A percentile compares a stretch with the other conserved stretches of the same genome.
Conservation (phyloP, 2,113 vertebrate genomes). For the Sylvia atricapilla region DNA sequence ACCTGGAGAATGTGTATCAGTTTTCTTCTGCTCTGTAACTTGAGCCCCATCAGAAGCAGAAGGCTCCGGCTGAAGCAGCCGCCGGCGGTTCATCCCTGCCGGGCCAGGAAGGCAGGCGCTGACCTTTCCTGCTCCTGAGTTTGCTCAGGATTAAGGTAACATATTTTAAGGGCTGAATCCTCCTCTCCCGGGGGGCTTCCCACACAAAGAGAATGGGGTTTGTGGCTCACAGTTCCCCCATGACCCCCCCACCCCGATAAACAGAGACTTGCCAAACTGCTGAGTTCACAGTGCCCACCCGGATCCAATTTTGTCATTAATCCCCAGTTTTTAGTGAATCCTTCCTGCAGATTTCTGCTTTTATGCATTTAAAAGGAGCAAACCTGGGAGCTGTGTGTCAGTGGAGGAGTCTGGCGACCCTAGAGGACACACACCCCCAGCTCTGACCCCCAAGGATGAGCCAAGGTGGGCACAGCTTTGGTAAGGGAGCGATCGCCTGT, state of each 20-base stretch:
- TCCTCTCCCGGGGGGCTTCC: not conserved
- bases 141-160: constrained; percentile 54
- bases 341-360: not conserved
- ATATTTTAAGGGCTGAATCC: constrained; percentile 9
- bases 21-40: constrained; percentile 39
- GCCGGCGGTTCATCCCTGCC: not conserved
- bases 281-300: not conserved
- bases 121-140: constrained; percentile 37
- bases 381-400: not conserved
- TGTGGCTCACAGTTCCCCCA: not conserved
- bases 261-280: not conserved
- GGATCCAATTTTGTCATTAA: not conserved
- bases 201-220: not conserved
- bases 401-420: fast-evolving
- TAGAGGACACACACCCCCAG: not conserved
- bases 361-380: not conserved
- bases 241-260: not conserved
- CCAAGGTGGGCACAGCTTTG: not conserved
- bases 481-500: fast-evolving
- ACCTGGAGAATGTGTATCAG: constrained; percentile 8
- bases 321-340: not conserved
- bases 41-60: not conserved
- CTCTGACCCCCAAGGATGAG: not conserved
- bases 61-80: not conserved
- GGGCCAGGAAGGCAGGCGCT: not conserved